Base-by-base conservation (phyloP, 2,113 vertebrate species). In the Riparia riparia region DNA sequence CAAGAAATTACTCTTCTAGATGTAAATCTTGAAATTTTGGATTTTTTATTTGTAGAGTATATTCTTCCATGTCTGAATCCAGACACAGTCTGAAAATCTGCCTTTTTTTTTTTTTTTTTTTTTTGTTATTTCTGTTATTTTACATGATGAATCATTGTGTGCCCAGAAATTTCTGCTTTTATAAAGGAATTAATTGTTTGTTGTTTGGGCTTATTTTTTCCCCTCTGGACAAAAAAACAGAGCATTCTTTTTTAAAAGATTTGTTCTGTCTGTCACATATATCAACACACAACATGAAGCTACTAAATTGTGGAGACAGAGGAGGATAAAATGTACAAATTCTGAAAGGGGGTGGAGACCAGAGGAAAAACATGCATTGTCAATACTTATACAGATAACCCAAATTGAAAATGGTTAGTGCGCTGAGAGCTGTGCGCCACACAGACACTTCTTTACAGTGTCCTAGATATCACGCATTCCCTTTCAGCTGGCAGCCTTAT, bases 401-500 rank as follows among this genome's bases (percentile, higher is more conserved):
- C 77, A 58, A 90, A 70, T 0, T 72, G 51, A 86, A 85, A 74
- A 69, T n/a, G 10, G 29, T 34, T 92, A 81, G 60, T 74, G 89
- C 90, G 72, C 70, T 95, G 80, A 90, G 91, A 90, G 51, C 32
- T 64, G 19, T 14, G 25, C 85, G 51, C 58, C 54, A 22, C 12
- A 86, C 20, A 91, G 49, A 53, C 54, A 28, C 44, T 73, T 54
- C 18, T 86, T 76, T 83, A 44, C 47, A 56, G 34, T 70, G 76
- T 83, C 82, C 58, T 70, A 50, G 42, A 77, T 89, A 79, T 60
- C 56, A 29, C 34, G 24, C 7, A 1, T 60, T 90, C 69, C 50
- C 28, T 81, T 92, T 95, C 91, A 89, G 47, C 50, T 97, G 94
- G 82, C 89, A 77, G n/a, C 68, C 54, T 95, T 80, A 58, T 29